These are phyloP conservation scores for Bellardia pandia DNA, from an alignment of 2,888 invertebrate species.

Conservation along the genomic window DNA sequence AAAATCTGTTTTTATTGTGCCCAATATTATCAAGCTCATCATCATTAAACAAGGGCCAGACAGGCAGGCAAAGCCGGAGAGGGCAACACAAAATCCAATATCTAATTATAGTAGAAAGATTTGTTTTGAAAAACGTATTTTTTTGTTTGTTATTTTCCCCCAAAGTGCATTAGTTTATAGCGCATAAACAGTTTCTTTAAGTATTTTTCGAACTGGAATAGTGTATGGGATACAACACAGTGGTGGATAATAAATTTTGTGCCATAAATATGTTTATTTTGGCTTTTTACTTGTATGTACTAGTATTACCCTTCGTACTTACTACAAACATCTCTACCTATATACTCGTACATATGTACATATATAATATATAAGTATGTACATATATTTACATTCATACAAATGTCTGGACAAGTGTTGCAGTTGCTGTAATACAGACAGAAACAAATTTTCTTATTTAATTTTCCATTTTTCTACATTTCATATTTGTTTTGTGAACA, in stretches of 20 bases:
- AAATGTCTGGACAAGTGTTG: constrained; percentile 16
- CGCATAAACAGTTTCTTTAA: constrained; percentile 1
- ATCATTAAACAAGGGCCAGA: not conserved
- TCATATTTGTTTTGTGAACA: not conserved
- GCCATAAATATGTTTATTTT: constrained; percentile 38
- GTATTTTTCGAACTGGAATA: not conserved
- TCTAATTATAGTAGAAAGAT: constrained; percentile 57
- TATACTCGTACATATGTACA: not conserved
- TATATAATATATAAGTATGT: no score
- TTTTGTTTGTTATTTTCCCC: constrained; percentile 5
- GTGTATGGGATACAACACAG: not conserved
- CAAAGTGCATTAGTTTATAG: constrained; percentile 41
- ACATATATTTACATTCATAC: not conserved
- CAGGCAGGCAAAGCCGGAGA: not conserved
- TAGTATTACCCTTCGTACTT: no score
- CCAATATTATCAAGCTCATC: constrained; percentile 21
- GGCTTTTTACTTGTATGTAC: not conserved
- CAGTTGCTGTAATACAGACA: not conserved
- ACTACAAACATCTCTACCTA: not conserved
- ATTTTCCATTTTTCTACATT: constrained; percentile 1
- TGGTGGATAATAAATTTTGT: constrained; percentile 17
- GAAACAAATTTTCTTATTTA: not conserved
- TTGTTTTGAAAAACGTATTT: constrained; percentile 11
- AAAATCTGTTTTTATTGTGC: constrained; percentile 32
- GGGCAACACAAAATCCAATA: constrained; percentile 57